Evolutionary conservation across 2,888 invertebrate species (phyloP).

Genomic region (Diplolepis rosae): DNA sequence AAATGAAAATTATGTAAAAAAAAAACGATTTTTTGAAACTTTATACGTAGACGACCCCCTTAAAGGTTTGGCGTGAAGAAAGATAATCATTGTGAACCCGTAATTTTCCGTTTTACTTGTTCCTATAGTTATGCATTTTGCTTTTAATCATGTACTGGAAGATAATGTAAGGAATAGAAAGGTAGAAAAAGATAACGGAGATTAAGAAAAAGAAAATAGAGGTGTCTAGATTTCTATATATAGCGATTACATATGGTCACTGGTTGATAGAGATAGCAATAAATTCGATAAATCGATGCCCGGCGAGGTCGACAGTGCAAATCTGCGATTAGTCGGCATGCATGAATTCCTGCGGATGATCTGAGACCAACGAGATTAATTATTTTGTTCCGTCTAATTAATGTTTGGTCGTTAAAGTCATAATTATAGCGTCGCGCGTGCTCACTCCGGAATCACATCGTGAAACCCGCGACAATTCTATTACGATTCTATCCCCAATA

Average conservation of each 20-base stretch:
- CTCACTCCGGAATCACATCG: slow-evolving; percentile 11
- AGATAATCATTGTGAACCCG: slow-evolving; percentile 2
- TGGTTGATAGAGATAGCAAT: slow-evolving; percentile 47
- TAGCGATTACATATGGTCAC: slow-evolving; percentile 53
- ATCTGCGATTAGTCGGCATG: slow-evolving; percentile 24
- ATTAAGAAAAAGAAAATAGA: slow-evolving; percentile 29
- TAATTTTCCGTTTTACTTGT: not conserved
- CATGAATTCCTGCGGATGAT: slow-evolving; percentile 56
- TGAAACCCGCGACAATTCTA: slow-evolving; percentile 27
- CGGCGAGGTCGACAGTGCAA: slow-evolving; percentile 44
- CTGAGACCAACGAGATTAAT: slow-evolving; percentile 60
- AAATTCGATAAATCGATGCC: slow-evolving; percentile 60
- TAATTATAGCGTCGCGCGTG: slow-evolving; percentile 48
- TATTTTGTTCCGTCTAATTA: slow-evolving; percentile 64
- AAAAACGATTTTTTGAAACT: no score
- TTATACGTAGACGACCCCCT: no score
- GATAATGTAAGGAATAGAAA: not conserved
- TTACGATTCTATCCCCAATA: slow-evolving; percentile 25
- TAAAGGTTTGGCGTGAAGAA: slow-evolving; percentile 13
- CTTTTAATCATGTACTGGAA: not conserved
- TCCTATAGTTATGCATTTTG: no score
- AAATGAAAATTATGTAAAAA: no score
- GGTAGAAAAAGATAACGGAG: not conserved
- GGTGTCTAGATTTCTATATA: slow-evolving; percentile 56
- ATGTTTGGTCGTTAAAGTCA: slow-evolving; percentile 49